phyloP scores from a whole-genome alignment of 2,797 vertebrate genomes.

The Craterocephalus amniculus region DNA sequence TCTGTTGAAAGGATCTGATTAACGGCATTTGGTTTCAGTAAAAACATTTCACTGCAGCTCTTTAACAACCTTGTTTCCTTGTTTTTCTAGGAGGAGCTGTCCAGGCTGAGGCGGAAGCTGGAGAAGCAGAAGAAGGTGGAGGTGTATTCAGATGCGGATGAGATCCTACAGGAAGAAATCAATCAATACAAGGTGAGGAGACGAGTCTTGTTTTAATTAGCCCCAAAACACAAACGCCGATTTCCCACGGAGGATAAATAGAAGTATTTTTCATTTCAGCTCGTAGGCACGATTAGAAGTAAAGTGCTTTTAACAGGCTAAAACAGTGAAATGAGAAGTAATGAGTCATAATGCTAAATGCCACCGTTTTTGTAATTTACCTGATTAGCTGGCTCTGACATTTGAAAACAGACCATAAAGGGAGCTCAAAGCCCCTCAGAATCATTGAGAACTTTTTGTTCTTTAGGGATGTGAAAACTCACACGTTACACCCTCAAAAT shows the following conservation, averaged over 20 bases:
- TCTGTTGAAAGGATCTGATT: background rate
- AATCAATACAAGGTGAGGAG: conserved; percentile 92
- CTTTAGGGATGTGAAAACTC: conserved; percentile 14
- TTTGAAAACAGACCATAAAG: conserved; percentile 30
- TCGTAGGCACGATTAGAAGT: conserved; percentile 1
- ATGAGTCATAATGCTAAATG: conserved; percentile 24
- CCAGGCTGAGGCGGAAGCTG: conserved; percentile 90
- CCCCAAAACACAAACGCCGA: conserved; percentile 16
- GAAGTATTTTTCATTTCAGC: background rate
- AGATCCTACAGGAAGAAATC: conserved; percentile 96
- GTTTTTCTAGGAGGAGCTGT: conserved; percentile 89
- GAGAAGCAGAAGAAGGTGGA: conserved; percentile 97
- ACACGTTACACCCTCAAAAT: conserved; percentile 33
- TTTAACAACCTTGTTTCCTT: background rate
- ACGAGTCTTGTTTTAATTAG: conserved; percentile 15
- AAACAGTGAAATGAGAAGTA: conserved; percentile 7
- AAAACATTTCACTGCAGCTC: background rate
- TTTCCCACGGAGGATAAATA: no score
- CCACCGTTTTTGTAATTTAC: conserved; percentile 31
- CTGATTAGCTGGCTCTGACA: conserved; percentile 23
- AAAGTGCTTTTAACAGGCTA: background rate
- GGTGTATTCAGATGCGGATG: conserved; percentile 93
- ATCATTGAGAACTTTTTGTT: conserved; percentile 17
- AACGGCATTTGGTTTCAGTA: background rate
- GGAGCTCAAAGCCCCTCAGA: conserved; percentile 37